Percentiles rank a stretch among this genome's conserved stretches.
phyloP scores from a whole-genome alignment of 2,797 vertebrate species.

The Pagetopsis macropterus region DNA sequence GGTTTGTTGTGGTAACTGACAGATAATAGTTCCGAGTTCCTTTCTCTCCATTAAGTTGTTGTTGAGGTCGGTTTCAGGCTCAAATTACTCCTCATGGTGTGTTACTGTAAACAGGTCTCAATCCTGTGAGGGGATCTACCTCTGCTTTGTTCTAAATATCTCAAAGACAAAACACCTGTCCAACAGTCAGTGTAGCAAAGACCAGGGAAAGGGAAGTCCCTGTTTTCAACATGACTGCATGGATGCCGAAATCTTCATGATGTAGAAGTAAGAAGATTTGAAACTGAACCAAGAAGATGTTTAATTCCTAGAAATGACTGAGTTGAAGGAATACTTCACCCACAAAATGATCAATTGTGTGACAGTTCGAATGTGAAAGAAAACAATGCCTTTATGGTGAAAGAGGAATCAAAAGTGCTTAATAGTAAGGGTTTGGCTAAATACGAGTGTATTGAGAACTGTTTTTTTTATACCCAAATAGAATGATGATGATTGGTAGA shows the following conservation, averaged over 20 bases:
- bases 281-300: slow-evolving; percentile 17
- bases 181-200: not conserved
- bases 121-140: not conserved
- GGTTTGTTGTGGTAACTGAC: no score
- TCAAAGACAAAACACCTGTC: slow-evolving; percentile 16
- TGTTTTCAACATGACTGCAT: not conserved
- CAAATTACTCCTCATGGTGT: slow-evolving; percentile 11
- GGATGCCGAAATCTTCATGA: slow-evolving; percentile 4
- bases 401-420: no score
- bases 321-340: not conserved
- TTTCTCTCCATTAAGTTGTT: slow-evolving; percentile 31
- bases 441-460: no score
- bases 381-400: no score
- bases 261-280: not conserved
- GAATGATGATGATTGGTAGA: not conserved
- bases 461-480: not conserved
- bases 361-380: no score
- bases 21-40: no score
- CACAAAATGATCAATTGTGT: no score
- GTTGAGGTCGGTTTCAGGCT: slow-evolving; percentile 29
- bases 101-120: slow-evolving; percentile 9
- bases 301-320: slow-evolving; percentile 27
- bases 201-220: not conserved
- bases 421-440: no score
- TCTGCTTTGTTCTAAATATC: slow-evolving; percentile 25